Evolutionary conservation across 2,113 vertebrate species (phyloP).

Genomic region (Amblyornis subalaris): DNA sequence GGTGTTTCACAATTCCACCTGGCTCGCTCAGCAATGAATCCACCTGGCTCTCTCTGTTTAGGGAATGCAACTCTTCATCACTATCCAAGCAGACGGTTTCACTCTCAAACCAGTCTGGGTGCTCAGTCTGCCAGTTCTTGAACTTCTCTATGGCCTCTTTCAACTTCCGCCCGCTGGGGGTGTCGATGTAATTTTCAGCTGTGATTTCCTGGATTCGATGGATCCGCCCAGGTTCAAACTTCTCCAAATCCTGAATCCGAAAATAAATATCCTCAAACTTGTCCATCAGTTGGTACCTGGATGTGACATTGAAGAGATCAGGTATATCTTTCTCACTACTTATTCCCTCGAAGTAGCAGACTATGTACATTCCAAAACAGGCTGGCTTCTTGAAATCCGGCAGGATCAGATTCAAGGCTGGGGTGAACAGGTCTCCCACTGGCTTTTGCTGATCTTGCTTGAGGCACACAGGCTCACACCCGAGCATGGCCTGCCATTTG

Average conservation of each 20-base stretch:
- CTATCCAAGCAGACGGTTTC: constrained; percentile 71
- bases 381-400: constrained; percentile 86
- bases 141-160: constrained; percentile 80
- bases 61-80: constrained; percentile 46
- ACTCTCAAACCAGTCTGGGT: constrained; percentile 86
- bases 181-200: constrained; percentile 71
- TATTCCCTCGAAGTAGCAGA: constrained; percentile 90
- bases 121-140: constrained; percentile 74
- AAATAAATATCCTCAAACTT: constrained; percentile 92
- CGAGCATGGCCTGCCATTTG: constrained; percentile 91
- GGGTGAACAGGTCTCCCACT: constrained; percentile 85
- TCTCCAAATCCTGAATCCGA: constrained; percentile 87
- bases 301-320: constrained; percentile 81
- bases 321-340: constrained; percentile 80
- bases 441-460: constrained; percentile 79
- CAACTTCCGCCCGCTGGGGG: constrained; percentile 78
- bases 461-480: constrained; percentile 68
- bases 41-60: constrained; percentile 41
- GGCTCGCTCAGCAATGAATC: neutral
- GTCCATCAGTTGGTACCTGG: constrained; percentile 88
- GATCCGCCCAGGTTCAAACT: constrained; percentile 82
- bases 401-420: constrained; percentile 86
- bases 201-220: constrained; percentile 80
- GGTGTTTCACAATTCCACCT: constrained; percentile 50
- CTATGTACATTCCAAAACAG: constrained; percentile 85